Base-by-base conservation (phyloP, 2,113 vertebrate genomes). In the Zosterops hypoxanthus region DNA sequence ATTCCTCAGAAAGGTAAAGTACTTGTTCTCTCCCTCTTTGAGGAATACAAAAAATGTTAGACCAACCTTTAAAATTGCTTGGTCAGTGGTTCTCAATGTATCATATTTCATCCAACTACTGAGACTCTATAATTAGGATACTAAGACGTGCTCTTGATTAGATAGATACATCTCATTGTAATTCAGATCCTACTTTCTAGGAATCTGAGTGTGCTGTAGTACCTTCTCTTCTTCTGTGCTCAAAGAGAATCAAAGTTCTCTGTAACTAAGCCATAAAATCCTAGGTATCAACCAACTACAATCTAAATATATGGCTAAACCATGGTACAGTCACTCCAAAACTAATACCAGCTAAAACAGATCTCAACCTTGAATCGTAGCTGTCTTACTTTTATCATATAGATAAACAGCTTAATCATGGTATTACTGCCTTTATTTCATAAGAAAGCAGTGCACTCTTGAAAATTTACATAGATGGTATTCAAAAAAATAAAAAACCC, bases 1-100 rank as follows among this genome's bases (percentile, higher is more conserved):
- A 77, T 89, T 91, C 42, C 41, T 82, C 57, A 56, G 78, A 77
- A 94, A 26, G 14, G 1, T 75, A 22, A 82, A 84, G 65, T 49
- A 71, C 73, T 85, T 31, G 33, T 76, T 78, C 61, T 60, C 4
- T 59, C 3, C 33, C 33, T 1, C 8, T 46, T 69, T 50, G 14
- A 82, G 89, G 57, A 85, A 79, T 55, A 72, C 11, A 4, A 76
- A 92, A 86, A 61, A 76, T 76, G 47, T 91, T 96, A 95, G 90
- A 17, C 70, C 86, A 94, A 69, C 89, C 94, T 96, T 96, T 95
- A 91, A 95, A 96, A 80, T 41, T 82, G 89, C 93, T 87, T 97
- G 90, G 89, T 96, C 95, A 92, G 89, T 94, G 28, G n/a, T 95
- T 95, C 84, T 95, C 61, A 53, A 3, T 57, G 69, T 65, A 57